phyloP scores from a whole-genome alignment of 2,113 vertebrate species.

The Seriola rivoliana region DNA sequence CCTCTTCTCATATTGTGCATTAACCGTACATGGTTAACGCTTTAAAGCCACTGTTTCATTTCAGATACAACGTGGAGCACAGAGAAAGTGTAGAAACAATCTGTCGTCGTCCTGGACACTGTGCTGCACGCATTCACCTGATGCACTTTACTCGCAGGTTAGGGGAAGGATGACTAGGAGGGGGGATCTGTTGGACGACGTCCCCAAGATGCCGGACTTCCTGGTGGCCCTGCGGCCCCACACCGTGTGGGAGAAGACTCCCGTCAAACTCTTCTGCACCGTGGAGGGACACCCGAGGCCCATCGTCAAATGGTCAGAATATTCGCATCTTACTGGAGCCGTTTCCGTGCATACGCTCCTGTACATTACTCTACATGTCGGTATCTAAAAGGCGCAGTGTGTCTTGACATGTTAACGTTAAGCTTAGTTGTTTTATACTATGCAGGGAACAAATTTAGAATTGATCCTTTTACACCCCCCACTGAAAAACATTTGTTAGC shows the following conservation, averaged over 20 bases:
- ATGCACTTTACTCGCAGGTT: slow-evolving; percentile 78
- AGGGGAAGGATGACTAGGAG: slow-evolving; percentile 85
- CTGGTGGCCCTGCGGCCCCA: slow-evolving; percentile 92
- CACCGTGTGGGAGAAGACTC: slow-evolving; percentile 94
- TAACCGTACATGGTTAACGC: not conserved
- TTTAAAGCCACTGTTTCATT: not conserved
- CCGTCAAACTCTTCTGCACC: slow-evolving; percentile 94
- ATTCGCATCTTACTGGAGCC: not conserved
- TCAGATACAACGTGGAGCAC: not conserved
- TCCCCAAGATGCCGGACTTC: slow-evolving; percentile 91
- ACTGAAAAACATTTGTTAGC: not conserved
- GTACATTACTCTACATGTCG: not conserved
- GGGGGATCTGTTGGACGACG: slow-evolving; percentile 80
- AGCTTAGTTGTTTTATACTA: too few relatives aligned
- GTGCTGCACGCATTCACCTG: not conserved
- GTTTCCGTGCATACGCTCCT: too few relatives aligned
- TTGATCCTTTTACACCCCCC: not conserved
- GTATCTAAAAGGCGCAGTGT: too few relatives aligned
- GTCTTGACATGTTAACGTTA: too few relatives aligned
- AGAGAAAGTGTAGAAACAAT: too few relatives aligned
- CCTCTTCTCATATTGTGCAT: not conserved
- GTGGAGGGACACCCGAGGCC: slow-evolving; percentile 92
- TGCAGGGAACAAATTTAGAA: not conserved
- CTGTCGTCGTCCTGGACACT: too few relatives aligned
- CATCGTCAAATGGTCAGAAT: slow-evolving; percentile 93